These are phyloP conservation scores for Lutjanus argentimaculatus DNA, from an alignment of 2,797 vertebrate genomes.

Conservation along the genomic window DNA sequence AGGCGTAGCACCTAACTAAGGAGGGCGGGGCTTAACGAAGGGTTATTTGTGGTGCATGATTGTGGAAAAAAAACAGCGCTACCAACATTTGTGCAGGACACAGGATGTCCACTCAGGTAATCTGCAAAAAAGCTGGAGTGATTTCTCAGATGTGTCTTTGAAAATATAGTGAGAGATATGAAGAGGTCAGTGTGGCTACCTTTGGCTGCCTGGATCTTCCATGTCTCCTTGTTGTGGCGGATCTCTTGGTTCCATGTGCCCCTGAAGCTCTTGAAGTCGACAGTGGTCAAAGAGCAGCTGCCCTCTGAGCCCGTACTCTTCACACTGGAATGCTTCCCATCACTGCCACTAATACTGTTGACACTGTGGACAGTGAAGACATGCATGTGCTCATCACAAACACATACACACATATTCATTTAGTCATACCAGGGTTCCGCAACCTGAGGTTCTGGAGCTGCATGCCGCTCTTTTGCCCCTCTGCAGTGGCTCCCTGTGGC, in stretches of 20 bases:
- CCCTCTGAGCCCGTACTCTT: slow-evolving; percentile 90
- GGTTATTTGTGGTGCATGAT: background rate
- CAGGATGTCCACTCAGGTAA: background rate
- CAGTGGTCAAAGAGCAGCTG: slow-evolving; percentile 89
- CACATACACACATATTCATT: background rate
- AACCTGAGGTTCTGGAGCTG: too few relatives aligned
- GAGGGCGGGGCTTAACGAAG: too few relatives aligned
- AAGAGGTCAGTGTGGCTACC: slow-evolving; percentile 77
- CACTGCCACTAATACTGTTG: slow-evolving; percentile 88
- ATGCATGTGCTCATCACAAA: background rate
- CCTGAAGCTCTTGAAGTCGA: slow-evolving; percentile 93
- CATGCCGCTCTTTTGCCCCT: too few relatives aligned
- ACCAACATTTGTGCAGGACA: background rate
- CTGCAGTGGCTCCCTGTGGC: too few relatives aligned
- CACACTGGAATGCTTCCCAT: slow-evolving; percentile 88
- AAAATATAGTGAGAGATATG: background rate
- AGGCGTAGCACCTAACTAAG: too few relatives aligned
- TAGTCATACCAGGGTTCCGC: too few relatives aligned
- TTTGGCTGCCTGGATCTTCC: slow-evolving; percentile 92
- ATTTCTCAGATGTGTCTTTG: background rate
- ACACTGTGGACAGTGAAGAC: slow-evolving; percentile 78
- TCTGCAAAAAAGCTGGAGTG: background rate
- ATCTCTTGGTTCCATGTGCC: slow-evolving; percentile 92
- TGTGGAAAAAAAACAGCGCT: background rate
- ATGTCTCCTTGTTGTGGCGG: slow-evolving; percentile 91